A percentile compares a stretch with the other conserved stretches of the same genome.
These are phyloP conservation scores for Coleophora deauratella DNA, from an alignment of 2,888 invertebrate genomes.

Conservation along the genomic window DNA sequence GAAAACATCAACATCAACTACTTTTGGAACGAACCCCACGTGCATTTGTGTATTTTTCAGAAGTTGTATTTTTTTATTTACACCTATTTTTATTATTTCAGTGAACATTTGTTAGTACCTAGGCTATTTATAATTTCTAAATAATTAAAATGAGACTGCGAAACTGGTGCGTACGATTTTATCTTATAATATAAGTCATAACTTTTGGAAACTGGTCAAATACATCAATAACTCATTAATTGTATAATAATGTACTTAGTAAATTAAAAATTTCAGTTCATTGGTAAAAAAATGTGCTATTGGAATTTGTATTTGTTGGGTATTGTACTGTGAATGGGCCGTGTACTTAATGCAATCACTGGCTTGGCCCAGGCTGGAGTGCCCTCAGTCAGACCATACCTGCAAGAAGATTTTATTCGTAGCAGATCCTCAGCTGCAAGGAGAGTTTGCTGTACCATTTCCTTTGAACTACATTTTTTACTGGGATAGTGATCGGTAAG, in stretches of 20 bases:
- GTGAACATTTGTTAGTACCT: too few relatives aligned
- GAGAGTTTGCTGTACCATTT: conserved; percentile 81
- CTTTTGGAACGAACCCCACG: too few relatives aligned
- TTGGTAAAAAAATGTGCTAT: conserved; percentile 49
- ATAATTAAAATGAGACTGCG: neutral
- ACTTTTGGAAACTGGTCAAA: too few relatives aligned
- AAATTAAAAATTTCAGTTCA: conserved; percentile 31
- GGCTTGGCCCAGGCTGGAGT: conserved; percentile 61
- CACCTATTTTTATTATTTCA: neutral
- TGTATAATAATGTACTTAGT: neutral
- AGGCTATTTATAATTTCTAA: too few relatives aligned
- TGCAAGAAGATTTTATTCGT: conserved; percentile 81
- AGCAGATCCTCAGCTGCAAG: conserved; percentile 95
- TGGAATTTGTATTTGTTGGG: conserved; percentile 32
- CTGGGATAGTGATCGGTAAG: conserved; percentile 92
- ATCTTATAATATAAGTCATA: too few relatives aligned
- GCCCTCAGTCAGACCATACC: conserved; percentile 48
- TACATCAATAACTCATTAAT: too few relatives aligned
- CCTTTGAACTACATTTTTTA: conserved; percentile 81
- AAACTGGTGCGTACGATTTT: neutral
- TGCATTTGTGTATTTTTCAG: too few relatives aligned
- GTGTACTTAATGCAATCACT: conserved; percentile 54
- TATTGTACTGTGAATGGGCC: conserved; percentile 73
- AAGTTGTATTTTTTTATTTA: neutral
- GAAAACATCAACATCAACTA: too few relatives aligned